Base-by-base conservation (phyloP, 2,113 vertebrate species). In the Protomyctophum bolini region DNA sequence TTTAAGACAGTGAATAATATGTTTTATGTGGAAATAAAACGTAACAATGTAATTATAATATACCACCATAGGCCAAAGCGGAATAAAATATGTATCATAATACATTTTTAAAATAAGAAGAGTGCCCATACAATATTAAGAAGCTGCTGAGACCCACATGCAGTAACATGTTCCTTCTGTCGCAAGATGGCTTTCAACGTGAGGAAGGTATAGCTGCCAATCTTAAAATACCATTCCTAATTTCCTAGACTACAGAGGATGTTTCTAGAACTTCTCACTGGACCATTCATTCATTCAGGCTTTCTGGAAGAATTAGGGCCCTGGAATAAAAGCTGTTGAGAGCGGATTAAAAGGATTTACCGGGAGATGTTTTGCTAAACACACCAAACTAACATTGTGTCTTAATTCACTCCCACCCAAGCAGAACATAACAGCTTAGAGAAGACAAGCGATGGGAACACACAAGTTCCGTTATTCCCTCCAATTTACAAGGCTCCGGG, bases 281-380 rank as follows among this genome's bases (percentile, higher is more conserved):
- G 14, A 58, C 33, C 8, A 21, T 21, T 21, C 29, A n/a, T 11
- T 57, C 41, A 15, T 15, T 47, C 21, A 11, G 33, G 12, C 59
- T 33, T 8, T 72, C 60, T 75, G 33, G n/a, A 56, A 12, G 82
- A 89, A 86, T 89, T 89, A 89, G 87, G 73, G 65, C 78, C 83
- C 63, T 29, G 63, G 73, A 79, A 83, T 79, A 63, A 89, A 89
- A 84, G 83, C 76, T 6, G 83, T 76, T 89, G 76, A 87, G 76
- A 86, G 83, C 76, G 76, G 87, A 90, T 92, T 92, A 91, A 83
- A 83, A 75, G 68, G 84, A 90, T 91, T 82, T 90, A 84, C 80
- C 75, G 7, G 29, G 85, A 90, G 79, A 88, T 86, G 77, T 81
- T 89, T 85, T 83, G 78, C 59, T 80, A 55, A 86, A 82, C 75